Evolutionary conservation across 2,113 vertebrate species (phyloP).

Genomic region (Mola mola): DNA sequence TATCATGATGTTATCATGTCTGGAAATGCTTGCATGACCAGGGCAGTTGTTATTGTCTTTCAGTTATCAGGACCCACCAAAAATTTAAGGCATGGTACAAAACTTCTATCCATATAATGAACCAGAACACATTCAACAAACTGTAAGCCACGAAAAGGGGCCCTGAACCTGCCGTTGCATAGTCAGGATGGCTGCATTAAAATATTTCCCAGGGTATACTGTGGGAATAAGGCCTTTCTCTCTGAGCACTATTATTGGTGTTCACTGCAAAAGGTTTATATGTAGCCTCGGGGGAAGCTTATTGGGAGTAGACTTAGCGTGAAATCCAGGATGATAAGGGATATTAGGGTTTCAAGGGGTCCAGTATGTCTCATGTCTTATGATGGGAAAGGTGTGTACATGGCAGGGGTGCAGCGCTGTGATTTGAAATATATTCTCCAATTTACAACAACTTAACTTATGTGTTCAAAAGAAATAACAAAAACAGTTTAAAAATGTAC

Average conservation of each 20-base stretch:
- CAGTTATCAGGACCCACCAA: not conserved
- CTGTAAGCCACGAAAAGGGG: slow-evolving; percentile 27
- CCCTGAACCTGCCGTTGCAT: slow-evolving; percentile 30
- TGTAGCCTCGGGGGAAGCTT: slow-evolving; percentile 66
- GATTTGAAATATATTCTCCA: not conserved
- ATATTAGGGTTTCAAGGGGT: slow-evolving; percentile 57
- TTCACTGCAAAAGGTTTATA: slow-evolving; percentile 53
- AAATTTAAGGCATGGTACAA: not conserved
- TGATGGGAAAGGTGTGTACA: slow-evolving; percentile 5
- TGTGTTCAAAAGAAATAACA: not conserved
- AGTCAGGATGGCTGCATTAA: slow-evolving; percentile 48
- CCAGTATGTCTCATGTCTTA: slow-evolving; percentile 20
- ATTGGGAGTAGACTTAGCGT: slow-evolving; percentile 55
- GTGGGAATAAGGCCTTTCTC: slow-evolving; percentile 67
- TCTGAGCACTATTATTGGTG: slow-evolving; percentile 39
- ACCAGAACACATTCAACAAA: slow-evolving; percentile 44
- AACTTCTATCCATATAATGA: slow-evolving; percentile 21
- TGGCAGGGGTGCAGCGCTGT: slow-evolving; percentile 1
- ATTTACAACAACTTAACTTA: no score
- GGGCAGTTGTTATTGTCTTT: not conserved
- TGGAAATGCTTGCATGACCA: slow-evolving; percentile 8
- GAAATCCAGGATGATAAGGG: slow-evolving; percentile 67
- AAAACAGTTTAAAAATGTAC: no score
- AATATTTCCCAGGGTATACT: slow-evolving; percentile 69
- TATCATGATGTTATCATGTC: not conserved